Percentiles rank a stretch among this genome's conserved stretches.
These are phyloP conservation scores for Typhlomys cinereus DNA, from an alignment of 2,113 vertebrate species.

Conservation along the genomic window DNA sequence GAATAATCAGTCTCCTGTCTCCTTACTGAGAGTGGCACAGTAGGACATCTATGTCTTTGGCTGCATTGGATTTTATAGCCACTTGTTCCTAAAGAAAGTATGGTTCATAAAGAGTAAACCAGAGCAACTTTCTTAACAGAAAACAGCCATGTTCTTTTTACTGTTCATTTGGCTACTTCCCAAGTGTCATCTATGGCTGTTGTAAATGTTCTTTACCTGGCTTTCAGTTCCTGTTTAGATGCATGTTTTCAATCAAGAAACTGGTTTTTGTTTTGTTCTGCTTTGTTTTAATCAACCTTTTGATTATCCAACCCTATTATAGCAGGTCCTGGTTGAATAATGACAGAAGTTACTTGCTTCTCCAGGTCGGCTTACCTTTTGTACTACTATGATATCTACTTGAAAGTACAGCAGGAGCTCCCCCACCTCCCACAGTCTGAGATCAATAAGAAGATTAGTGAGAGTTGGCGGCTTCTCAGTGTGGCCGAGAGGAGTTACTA, in stretches of 20 bases:
- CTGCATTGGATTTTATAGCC: background rate
- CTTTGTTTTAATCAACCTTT: background rate
- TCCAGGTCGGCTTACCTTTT: conserved; percentile 96
- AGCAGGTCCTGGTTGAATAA: background rate
- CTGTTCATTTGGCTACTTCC: background rate
- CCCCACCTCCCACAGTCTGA: conserved; percentile 96
- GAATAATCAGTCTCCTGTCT: background rate
- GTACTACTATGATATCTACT: conserved; percentile 98
- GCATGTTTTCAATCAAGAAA: conserved; percentile 39
- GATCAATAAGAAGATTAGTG: conserved; percentile 99
- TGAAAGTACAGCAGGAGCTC: conserved; percentile 95
- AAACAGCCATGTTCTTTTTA: background rate
- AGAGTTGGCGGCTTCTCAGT: conserved; percentile 96
- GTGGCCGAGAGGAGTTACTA: conserved; percentile 97
- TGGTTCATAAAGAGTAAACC: background rate
- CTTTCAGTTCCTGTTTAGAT: background rate
- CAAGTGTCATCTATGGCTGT: background rate
- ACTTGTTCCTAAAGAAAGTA: background rate
- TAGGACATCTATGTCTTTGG: background rate
- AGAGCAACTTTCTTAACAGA: conserved; percentile 24
- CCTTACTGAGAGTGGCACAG: background rate
- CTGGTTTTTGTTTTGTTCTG: background rate
- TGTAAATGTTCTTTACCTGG: background rate
- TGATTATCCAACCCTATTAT: background rate
- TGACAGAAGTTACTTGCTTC: conserved; percentile 48